Evolutionary conservation across 2,888 invertebrate species (phyloP).

Genomic region (Apodemia zela): DNA sequence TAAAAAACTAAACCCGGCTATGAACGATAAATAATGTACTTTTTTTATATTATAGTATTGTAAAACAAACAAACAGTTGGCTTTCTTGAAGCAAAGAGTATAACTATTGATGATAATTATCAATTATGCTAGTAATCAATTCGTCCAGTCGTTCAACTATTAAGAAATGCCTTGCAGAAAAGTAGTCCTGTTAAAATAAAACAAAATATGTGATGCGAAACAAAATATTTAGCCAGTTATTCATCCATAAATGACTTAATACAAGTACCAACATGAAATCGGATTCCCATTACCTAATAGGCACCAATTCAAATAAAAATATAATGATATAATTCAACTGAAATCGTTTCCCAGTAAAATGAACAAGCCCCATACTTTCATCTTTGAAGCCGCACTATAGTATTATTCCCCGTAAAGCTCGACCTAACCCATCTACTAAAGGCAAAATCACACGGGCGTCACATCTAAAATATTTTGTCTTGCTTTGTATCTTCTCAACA

Average conservation of each 20-base stretch:
- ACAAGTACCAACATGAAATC: not conserved
- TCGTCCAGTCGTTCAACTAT: no score
- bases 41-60: no score
- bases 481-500: not conserved
- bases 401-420: constrained; percentile 41
- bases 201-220: no score
- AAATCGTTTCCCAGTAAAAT: constrained; percentile 2
- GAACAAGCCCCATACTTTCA: constrained; percentile 26
- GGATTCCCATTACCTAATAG: not conserved
- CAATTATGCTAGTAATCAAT: no score
- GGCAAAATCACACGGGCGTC: not conserved
- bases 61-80: no score
- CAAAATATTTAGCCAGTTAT: not conserved
- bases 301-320: constrained; percentile 4
- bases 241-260: not conserved
- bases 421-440: constrained; percentile 42
- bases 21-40: no score
- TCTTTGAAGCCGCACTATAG: constrained; percentile 45
- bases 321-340: constrained; percentile 8
- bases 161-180: no score
- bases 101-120: no score
- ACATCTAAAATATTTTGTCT: not conserved
- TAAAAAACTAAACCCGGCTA: no score
- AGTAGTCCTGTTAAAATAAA: no score
- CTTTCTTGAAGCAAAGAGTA: no score